phyloP scores from a whole-genome alignment of 1,140 invertebrate genomes.

The Drosophila trapezifrons region DNA sequence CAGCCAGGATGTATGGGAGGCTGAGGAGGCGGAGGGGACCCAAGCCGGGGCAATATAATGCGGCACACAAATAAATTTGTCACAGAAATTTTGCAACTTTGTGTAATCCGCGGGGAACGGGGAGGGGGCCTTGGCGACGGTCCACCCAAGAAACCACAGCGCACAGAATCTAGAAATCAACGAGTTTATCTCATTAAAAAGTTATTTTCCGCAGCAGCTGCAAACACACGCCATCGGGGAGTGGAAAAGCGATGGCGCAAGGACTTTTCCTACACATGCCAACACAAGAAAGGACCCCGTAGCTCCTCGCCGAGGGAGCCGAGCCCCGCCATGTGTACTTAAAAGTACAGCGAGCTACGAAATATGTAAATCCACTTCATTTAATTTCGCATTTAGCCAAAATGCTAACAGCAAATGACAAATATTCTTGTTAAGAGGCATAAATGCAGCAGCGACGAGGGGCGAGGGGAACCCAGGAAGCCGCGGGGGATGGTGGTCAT shows the following conservation, averaged over 20 bases:
- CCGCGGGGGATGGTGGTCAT: not conserved
- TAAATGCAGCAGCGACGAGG: constrained; percentile 64
- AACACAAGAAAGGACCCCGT: constrained; percentile 29
- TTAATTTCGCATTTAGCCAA: constrained; percentile 83
- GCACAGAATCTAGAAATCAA: constrained; percentile 81
- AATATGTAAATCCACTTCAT: constrained; percentile 83
- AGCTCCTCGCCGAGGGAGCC: not conserved
- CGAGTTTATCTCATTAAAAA: constrained; percentile 83
- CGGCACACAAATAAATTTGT: constrained; percentile 82
- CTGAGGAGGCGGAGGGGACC: not conserved
- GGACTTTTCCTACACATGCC: constrained; percentile 76
- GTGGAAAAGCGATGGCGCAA: constrained; percentile 25
- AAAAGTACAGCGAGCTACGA: constrained; percentile 75
- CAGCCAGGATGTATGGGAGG: constrained; percentile 3
- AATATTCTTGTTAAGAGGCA: constrained; percentile 82
- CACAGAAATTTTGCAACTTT: constrained; percentile 82
- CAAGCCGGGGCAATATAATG: constrained; percentile 66
- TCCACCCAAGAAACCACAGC: constrained; percentile 75
- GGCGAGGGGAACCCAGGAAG: constrained; percentile 17
- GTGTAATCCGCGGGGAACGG: constrained; percentile 73
- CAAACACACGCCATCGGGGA: constrained; percentile 65
- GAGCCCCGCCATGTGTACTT: constrained; percentile 65
- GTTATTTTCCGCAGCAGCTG: constrained; percentile 82
- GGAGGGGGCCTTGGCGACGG: constrained; percentile 42
- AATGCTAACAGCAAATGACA: constrained; percentile 83